Conservation (phyloP, 2,797 vertebrate species). For the Ptychadena robeensis region DNA sequence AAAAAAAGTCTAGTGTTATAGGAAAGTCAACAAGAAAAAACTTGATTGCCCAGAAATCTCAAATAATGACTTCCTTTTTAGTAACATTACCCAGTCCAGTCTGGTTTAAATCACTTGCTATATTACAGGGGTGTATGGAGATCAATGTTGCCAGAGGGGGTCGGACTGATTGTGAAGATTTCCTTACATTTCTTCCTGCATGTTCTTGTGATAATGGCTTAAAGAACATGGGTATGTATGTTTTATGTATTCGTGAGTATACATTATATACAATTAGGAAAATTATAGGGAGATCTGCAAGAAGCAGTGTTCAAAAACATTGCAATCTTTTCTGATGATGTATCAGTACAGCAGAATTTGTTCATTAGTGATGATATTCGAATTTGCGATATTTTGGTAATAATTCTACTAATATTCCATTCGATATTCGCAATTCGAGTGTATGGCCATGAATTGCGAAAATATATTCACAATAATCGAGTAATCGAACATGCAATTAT, state of each 20-base stretch:
- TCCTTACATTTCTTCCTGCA: constrained; percentile 4
- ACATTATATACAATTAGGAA: not conserved
- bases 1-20: constrained; percentile 19
- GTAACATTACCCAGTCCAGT: constrained; percentile 53
- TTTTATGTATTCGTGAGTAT: not conserved
- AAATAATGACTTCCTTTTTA: constrained; percentile 55
- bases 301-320: not conserved
- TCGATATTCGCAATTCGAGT: too few species aligned
- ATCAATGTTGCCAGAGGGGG: constrained; percentile 27
- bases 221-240: not conserved
- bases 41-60: constrained; percentile 55
- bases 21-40: constrained; percentile 46
- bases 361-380: too few species aligned
- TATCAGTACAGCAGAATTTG: too few species aligned
- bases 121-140: constrained; percentile 51
- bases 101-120: constrained; percentile 58
- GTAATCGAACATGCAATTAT: too few species aligned
- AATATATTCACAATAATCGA: too few species aligned
- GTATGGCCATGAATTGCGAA: too few species aligned
- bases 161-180: constrained; percentile 10
- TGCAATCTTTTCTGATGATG: not conserved
- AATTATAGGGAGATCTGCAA: not conserved
- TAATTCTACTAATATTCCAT: too few species aligned
- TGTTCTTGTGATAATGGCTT: not conserved
- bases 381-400: too few species aligned